Evolutionary conservation across 2,888 invertebrate species (phyloP).

Genomic region (Protonemura montana): DNA sequence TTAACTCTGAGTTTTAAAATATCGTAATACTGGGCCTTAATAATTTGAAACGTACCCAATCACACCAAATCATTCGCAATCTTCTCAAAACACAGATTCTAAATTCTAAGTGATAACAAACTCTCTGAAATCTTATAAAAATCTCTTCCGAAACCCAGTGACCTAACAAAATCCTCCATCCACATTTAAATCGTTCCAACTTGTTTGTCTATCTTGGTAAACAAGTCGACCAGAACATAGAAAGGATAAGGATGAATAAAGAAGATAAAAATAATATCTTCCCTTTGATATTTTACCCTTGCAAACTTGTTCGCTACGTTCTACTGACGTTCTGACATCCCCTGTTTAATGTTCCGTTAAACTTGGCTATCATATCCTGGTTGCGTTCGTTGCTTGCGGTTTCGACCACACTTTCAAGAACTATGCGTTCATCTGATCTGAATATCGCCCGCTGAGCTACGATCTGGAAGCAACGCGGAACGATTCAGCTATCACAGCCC

Average conservation of each 20-base stretch:
- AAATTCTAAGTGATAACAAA: no score
- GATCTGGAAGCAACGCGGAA: background rate
- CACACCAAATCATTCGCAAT: no score
- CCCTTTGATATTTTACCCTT: background rate
- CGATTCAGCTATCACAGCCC: background rate
- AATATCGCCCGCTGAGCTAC: background rate
- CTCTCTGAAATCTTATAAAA: background rate
- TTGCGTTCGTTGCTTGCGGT: background rate
- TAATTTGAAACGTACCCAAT: no score
- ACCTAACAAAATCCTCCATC: background rate
- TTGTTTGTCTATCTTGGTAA: conserved; percentile 12
- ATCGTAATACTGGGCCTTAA: no score
- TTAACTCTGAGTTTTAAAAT: no score
- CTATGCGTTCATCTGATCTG: background rate
- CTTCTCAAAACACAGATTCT: no score
- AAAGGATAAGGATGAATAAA: conserved; percentile 3
- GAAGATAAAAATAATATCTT: background rate
- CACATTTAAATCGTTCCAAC: background rate
- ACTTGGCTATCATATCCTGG: conserved; percentile 46
- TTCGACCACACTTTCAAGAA: background rate
- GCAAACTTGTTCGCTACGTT: conserved; percentile 21
- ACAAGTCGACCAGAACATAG: background rate
- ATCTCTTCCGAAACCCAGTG: background rate
- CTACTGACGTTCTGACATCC: conserved; percentile 45
- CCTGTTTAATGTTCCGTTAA: conserved; percentile 44